Base-by-base conservation (phyloP, 2,113 vertebrate genomes). In the Cranoglanis bouderius region DNA sequence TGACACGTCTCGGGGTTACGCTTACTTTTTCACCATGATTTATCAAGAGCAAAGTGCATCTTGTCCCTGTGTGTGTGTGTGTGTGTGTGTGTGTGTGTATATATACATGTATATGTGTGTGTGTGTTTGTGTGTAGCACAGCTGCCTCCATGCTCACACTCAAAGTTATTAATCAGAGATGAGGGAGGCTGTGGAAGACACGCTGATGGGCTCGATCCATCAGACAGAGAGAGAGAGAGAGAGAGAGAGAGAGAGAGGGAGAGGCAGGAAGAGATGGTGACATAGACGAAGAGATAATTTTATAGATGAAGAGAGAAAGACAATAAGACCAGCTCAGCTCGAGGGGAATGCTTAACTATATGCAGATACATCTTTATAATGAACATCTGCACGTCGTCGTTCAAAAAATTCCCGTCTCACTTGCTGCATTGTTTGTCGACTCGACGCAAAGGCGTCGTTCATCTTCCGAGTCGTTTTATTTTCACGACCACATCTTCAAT, bases 91-190 rank as follows among this genome's bases (percentile, higher is more conserved):
- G 46, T 80, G 46, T 81, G 75, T 81, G 75, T 87, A n/a, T 75
- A 57, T 80, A 29, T 87, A 40, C 51, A 3, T 49, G 85, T 61
- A 72, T 80, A 43, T 80, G n/a, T 63, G 40, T 38, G 74, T 51
- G 40, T 87, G 74, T 65, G 59, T 80, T 57, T 82, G 77, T 82
- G 49, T 53, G 32, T 21, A 53, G 46, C 46, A 93, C 74, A 84
- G 90, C 90, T 93, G 92, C 91, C 94, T 93, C 93, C 90, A 93
- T 91, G 92, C 94, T 94, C 91, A 90, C 93, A 92, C 94, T 95
- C 94, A 92, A 92, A 93, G 94, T 94, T 96, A 95, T 95, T 95
- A 96, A 95, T 96, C 95, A 95, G 93, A 93, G 91, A 94, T 94
- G 95, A 95, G 94, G 92, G 92, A 88, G 94, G 93, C 92, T 93